phyloP scores from a whole-genome alignment of 2,888 invertebrate species.

The Chironomus riparius region DNA sequence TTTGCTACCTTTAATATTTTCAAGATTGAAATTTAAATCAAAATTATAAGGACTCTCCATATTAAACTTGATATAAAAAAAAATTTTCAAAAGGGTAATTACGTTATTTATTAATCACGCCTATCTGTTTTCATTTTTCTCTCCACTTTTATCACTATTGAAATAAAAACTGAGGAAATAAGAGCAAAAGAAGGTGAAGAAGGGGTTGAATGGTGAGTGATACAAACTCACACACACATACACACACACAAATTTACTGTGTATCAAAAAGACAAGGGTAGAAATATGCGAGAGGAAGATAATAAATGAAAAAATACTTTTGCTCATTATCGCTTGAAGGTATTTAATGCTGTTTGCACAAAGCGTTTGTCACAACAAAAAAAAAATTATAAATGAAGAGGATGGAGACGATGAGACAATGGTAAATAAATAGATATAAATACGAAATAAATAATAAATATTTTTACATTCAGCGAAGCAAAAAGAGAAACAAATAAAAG shows the following conservation, averaged over 20 bases:
- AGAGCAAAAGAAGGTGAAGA: background rate
- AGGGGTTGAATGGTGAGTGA: background rate
- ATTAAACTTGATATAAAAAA: too few relatives aligned
- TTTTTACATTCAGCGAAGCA: background rate
- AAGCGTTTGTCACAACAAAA: background rate
- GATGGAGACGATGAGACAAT: background rate
- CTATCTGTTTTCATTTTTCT: too few relatives aligned
- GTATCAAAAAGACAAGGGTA: background rate
- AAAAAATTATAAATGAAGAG: background rate
- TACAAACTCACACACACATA: too few relatives aligned
- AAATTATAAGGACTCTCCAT: too few relatives aligned
- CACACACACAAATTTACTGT: too few relatives aligned
- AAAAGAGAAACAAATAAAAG: conserved; percentile 9
- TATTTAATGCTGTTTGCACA: conserved; percentile 18
- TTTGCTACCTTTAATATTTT: too few relatives aligned
- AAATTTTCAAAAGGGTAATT: background rate
- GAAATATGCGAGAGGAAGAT: background rate
- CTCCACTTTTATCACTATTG: too few relatives aligned
- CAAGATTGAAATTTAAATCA: too few relatives aligned
- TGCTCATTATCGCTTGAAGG: conserved; percentile 21
- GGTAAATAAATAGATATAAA: background rate
- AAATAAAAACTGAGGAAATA: background rate
- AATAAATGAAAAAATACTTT: conserved; percentile 15
- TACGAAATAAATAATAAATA: background rate
- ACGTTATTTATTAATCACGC: too few relatives aligned